phyloP scores from a whole-genome alignment of 2,797 vertebrate species.

The Triplophysa yarkandensis region DNA sequence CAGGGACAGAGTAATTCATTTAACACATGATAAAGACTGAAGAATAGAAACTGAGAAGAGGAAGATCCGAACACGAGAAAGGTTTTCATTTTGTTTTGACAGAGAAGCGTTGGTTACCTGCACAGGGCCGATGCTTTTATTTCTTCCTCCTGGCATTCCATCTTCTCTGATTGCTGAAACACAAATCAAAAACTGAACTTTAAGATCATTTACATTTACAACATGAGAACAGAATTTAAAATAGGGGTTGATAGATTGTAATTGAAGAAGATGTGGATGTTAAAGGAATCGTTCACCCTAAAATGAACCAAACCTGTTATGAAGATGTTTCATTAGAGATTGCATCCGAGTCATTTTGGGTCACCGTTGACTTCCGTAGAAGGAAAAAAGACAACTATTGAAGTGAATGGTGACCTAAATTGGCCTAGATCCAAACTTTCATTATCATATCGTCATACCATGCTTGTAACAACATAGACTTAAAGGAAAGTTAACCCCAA shows the following conservation, averaged over 20 bases:
- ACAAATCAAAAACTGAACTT: neutral
- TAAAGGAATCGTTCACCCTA: too few relatives aligned
- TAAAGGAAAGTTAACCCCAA: too few relatives aligned
- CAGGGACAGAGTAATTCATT: neutral
- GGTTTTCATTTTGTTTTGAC: neutral
- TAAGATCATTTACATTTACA: neutral
- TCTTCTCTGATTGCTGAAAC: slow-evolving; percentile 95
- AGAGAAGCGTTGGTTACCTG: slow-evolving; percentile 79
- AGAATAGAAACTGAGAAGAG: neutral
- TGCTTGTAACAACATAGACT: too few relatives aligned
- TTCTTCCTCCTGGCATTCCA: slow-evolving; percentile 97
- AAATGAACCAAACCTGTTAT: too few relatives aligned
- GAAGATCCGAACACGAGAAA: neutral
- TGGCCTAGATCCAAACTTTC: too few relatives aligned
- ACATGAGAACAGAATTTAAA: neutral
- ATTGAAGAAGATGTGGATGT: too few relatives aligned
- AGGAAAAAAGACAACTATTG: too few relatives aligned
- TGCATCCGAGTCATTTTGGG: too few relatives aligned
- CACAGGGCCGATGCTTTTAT: slow-evolving; percentile 98
- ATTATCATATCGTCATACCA: too few relatives aligned
- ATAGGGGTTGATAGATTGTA: neutral
- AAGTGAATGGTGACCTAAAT: too few relatives aligned
- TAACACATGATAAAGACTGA: neutral
- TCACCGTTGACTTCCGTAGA: too few relatives aligned
- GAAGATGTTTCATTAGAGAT: too few relatives aligned